Base-by-base conservation (phyloP, 92 coral and sea anemone genomes). In the Muricea muricata region DNA sequence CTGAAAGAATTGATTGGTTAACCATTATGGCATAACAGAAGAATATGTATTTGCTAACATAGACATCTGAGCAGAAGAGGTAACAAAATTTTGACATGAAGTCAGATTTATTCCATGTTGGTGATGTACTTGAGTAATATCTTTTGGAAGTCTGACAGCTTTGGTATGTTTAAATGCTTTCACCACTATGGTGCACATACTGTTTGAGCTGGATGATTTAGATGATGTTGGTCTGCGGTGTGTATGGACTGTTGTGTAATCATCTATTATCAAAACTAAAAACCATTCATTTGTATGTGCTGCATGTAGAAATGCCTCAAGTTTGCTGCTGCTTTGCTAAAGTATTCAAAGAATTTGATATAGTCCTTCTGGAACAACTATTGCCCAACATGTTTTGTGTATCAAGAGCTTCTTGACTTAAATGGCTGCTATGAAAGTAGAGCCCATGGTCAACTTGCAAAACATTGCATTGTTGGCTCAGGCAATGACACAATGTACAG, bases 401-500 rank as follows among this genome's bases (percentile, higher is more conserved):
- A 17, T 82, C 88, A 32, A 83, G 75, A 3, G 71, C 85, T 45
- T 88, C 91, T 75, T 88, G 85, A 32, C 65, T 88, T 50, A 77
- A 55, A 7, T 47, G 78, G 46, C 42, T 76, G 28, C 88, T 88
- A 25, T 77, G 67, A 46, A 88, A 88, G 30, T 88, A 84, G 21
- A 89, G 20, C 4, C 2, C 56, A 48, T 48, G 20, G 20, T 48
- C 56, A 15, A 48, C 20, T 48, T 48, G 56, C 10, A 88, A 58
- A 20, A 25, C 47, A 69, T 88, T 88, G 39, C 87, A 88, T 65
- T 75, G 54, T 48, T 75, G 91, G 29, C 88, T 82, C 6, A 83
- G 76, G 21, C 84, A 73, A 75, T 75, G 83, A 83, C 91, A 75
- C 73, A 83, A 45, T 11, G 72, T 60, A 50, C 60, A 32, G 32